Evolutionary conservation across 2,797 vertebrate genomes (phyloP).

Genomic region (Ceyx erithaca): DNA sequence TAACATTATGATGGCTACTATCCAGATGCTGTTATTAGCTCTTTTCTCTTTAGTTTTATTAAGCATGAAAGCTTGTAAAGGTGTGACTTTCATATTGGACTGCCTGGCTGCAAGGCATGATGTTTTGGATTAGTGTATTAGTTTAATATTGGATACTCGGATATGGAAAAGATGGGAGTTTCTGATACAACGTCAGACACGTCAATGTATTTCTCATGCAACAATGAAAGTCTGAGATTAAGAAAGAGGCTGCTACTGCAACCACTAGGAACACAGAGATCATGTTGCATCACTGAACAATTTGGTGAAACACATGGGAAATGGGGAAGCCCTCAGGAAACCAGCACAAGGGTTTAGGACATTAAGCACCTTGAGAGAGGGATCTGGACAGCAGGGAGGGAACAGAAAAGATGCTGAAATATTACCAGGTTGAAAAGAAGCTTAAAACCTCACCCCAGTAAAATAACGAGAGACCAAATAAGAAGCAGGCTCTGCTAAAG

Average conservation of each 20-base stretch:
- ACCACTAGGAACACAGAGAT: background rate
- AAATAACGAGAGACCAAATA: background rate
- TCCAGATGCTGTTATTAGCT: background rate
- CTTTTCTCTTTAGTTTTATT: slow-evolving; percentile 17
- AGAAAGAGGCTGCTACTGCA: background rate
- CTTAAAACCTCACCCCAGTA: background rate
- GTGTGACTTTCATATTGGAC: background rate
- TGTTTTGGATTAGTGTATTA: background rate
- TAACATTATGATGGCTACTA: background rate
- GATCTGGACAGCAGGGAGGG: background rate
- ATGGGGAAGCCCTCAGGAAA: background rate
- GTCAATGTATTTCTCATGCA: background rate
- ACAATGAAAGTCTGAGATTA: background rate
- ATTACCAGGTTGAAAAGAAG: background rate
- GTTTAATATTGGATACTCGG: background rate
- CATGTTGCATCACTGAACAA: background rate
- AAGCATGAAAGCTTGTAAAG: background rate
- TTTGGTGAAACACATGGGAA: background rate
- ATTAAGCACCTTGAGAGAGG: background rate
- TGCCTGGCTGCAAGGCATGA: background rate
- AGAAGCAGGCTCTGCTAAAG: background rate
- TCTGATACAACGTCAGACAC: background rate
- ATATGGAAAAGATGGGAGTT: background rate
- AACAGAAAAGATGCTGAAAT: background rate
- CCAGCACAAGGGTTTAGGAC: background rate